Base-by-base conservation (phyloP, 2,113 vertebrate species). In the Cryptomyrus ogoouensis region DNA sequence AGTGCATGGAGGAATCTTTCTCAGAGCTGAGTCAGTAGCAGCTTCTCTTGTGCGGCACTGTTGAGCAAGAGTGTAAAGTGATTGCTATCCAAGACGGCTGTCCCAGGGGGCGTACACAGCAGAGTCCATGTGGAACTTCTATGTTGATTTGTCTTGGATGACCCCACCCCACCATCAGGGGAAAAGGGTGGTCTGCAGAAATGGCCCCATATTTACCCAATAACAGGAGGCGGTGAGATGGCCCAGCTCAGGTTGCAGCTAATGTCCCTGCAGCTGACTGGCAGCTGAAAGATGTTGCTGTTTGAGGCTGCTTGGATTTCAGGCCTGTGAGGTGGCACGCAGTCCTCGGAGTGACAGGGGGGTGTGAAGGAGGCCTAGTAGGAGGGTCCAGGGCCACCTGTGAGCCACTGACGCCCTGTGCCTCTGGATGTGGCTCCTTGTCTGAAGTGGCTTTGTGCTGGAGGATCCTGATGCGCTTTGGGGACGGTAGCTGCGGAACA, bases 161-260 rank as follows among this genome's bases (percentile, higher is more conserved):
- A 84, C 92, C 93, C 88, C 42, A 46, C 24, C 31, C 88, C 42
- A 46, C 24, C 21, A 66, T 31, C 70, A 91, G 91, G 94, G 93
- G 91, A 94, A 93, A 94, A 95, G 94, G 94, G 92, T 94, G 92
- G 94, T 93, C 91, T 89, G 92, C 92, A 94, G 94, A 94, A 94
- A 95, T 93, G 94, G 93, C 94, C 95, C 95, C 94, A 94, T 95
- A 95, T 96, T 96, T 96, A 95, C 95, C 95, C 94, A 95, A 95
- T 95, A 95, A 96, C 94, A 95, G 89, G 88, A 92, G 94, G 94
- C 94, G 94, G 94, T 95, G 95, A 95, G 94, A 94, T 93, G 94
- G 93, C 92, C 91, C 91, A 83, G 93, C 95, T 96, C 94, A 7
- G 91, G 94, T 96, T 95, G 93, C 95, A 94, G 91, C 92, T 95